Evolutionary conservation across 2,888 invertebrate species (phyloP).

Genomic region (Epistrophe grossulariae): DNA sequence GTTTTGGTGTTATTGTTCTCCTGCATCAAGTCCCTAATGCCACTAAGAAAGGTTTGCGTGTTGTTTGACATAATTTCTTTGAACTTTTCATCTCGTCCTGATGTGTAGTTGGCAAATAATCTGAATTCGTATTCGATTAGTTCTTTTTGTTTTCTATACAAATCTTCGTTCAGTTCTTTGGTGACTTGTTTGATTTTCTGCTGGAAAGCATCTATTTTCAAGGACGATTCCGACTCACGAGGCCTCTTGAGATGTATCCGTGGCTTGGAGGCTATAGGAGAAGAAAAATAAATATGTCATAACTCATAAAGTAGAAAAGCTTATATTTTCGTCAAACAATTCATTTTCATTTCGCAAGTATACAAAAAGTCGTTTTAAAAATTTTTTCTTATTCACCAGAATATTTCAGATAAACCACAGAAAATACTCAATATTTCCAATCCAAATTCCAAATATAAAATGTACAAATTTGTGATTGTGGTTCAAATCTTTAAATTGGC

Average conservation of each 20-base stretch:
- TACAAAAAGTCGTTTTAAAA: too few species aligned
- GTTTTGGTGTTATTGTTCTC: not conserved
- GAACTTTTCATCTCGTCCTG: slow-evolving; percentile 4
- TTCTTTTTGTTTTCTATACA: slow-evolving; percentile 21
- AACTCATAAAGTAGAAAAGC: not conserved
- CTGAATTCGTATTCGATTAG: slow-evolving; percentile 29
- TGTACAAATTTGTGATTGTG: too few species aligned
- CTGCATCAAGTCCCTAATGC: not conserved
- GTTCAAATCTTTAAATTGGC: too few species aligned
- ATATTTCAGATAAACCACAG: too few species aligned
- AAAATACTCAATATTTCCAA: too few species aligned
- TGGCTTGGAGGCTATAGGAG: not conserved
- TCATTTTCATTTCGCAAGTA: too few species aligned
- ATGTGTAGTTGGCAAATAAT: slow-evolving; percentile 17
- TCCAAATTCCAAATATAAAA: too few species aligned
- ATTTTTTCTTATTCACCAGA: too few species aligned
- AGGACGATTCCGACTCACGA: not conserved
- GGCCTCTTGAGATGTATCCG: not conserved
- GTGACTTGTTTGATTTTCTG: slow-evolving; percentile 6
- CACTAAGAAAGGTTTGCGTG: not conserved
- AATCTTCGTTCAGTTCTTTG: slow-evolving; percentile 29
- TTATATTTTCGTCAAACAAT: too few species aligned
- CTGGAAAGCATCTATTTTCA: not conserved
- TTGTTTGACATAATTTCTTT: slow-evolving; percentile 17
- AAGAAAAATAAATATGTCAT: too few species aligned